phyloP scores from a whole-genome alignment of 1,140 invertebrate genomes.

The Drosophila grimshawi region DNA sequence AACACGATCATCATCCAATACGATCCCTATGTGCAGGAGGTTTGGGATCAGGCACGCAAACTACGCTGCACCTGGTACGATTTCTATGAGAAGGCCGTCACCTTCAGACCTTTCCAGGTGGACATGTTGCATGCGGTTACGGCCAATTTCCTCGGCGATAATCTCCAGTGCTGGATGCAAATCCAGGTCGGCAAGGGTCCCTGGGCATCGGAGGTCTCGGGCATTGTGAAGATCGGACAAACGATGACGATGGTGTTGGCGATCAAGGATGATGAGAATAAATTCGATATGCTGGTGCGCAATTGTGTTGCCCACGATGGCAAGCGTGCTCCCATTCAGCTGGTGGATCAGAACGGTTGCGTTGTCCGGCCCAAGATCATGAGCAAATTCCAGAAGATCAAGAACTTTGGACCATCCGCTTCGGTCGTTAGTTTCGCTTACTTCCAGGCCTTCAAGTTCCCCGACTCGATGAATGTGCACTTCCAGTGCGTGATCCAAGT shows the following conservation, averaged over 20 bases:
- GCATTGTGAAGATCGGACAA: slow-evolving; percentile 97
- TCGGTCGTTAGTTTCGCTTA: slow-evolving; percentile 97
- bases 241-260: slow-evolving; percentile 98
- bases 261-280: slow-evolving; percentile 97
- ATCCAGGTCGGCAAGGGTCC: slow-evolving; percentile 97
- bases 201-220: slow-evolving; percentile 97
- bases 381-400: slow-evolving; percentile 97
- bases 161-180: slow-evolving; percentile 98
- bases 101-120: slow-evolving; percentile 96
- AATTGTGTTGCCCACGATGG: slow-evolving; percentile 98
- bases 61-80: slow-evolving; percentile 97
- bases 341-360: slow-evolving; percentile 96
- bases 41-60: slow-evolving; percentile 94
- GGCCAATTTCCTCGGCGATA: slow-evolving; percentile 97
- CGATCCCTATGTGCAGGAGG: slow-evolving; percentile 97
- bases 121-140: slow-evolving; percentile 97
- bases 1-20: slow-evolving; percentile 98
- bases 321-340: slow-evolving; percentile 95
- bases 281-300: slow-evolving; percentile 97
- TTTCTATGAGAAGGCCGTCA: slow-evolving; percentile 97
- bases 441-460: slow-evolving; percentile 98
- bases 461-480: slow-evolving; percentile 98
- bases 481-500: slow-evolving; percentile 99
- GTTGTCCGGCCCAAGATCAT: slow-evolving; percentile 97
- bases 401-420: slow-evolving; percentile 97